These are phyloP conservation scores for Picathartes gymnocephalus DNA, from an alignment of 2,113 vertebrate genomes.

Conservation along the genomic window DNA sequence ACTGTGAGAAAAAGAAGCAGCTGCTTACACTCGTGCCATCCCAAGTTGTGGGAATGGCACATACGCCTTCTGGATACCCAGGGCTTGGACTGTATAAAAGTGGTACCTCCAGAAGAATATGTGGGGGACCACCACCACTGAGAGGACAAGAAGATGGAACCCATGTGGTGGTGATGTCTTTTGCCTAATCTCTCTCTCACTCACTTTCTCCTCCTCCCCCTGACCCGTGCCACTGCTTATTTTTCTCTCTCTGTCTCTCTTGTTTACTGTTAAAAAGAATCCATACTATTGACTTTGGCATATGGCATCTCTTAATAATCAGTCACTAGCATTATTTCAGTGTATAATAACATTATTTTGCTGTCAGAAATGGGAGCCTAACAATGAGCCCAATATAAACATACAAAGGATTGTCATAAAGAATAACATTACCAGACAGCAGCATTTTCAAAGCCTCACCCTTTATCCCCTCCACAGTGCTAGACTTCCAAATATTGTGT, in stretches of 20 bases:
- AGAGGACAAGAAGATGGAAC: neutral
- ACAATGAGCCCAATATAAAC: neutral
- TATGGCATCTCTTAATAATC: neutral
- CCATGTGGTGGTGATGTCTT: neutral
- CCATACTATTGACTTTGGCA: neutral
- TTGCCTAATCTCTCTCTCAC: neutral
- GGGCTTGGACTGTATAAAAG: neutral
- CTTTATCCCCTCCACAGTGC: neutral
- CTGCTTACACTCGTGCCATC: neutral
- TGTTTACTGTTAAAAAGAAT: neutral
- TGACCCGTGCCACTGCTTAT: neutral
- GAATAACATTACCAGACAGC: neutral
- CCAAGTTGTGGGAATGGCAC: neutral
- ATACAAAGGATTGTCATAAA: neutral
- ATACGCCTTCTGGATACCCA: rapidly evolving
- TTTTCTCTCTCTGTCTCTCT: neutral
- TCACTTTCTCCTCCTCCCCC: neutral
- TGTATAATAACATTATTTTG: neutral
- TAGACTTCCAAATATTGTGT: neutral
- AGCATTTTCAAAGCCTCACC: neutral
- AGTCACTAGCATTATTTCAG: neutral
- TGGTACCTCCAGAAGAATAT: neutral
- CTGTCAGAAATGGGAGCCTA: neutral
- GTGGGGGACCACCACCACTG: rapidly evolving
- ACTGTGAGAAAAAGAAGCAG: neutral